phyloP scores from a whole-genome alignment of 2,113 vertebrate genomes.

The Cyprinodon tularosa region DNA sequence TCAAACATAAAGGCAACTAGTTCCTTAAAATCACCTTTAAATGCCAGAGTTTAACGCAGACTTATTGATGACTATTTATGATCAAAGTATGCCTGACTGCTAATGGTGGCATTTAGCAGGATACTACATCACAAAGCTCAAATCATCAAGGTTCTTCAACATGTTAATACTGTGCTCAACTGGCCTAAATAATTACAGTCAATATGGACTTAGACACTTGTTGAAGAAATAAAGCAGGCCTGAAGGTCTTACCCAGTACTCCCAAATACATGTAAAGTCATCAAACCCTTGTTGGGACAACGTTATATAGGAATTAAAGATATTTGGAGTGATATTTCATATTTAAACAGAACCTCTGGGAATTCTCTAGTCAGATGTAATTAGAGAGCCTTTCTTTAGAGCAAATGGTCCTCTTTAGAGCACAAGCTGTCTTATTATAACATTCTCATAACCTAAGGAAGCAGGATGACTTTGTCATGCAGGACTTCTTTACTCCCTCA shows the following conservation, averaged over 20 bases:
- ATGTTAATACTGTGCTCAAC: no score
- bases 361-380: background rate
- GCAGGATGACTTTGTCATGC: conserved; percentile 40
- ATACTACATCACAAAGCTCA: no score
- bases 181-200: no score
- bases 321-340: background rate
- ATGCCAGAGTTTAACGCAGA: no score
- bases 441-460: conserved; percentile 37
- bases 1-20: no score
- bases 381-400: background rate
- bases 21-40: no score
- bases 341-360: background rate
- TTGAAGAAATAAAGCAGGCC: background rate
- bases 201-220: background rate
- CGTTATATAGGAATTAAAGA: background rate
- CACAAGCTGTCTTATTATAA: conserved; percentile 45
- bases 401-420: conserved; percentile 10
- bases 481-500: conserved; percentile 33
- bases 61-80: no score
- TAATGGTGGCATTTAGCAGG: no score
- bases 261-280: background rate
- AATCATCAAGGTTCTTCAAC: no score
- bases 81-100: no score
- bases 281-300: background rate
- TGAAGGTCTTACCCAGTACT: background rate